phyloP scores from a whole-genome alignment of 2,888 invertebrate species.

The Terebella lapidaria region DNA sequence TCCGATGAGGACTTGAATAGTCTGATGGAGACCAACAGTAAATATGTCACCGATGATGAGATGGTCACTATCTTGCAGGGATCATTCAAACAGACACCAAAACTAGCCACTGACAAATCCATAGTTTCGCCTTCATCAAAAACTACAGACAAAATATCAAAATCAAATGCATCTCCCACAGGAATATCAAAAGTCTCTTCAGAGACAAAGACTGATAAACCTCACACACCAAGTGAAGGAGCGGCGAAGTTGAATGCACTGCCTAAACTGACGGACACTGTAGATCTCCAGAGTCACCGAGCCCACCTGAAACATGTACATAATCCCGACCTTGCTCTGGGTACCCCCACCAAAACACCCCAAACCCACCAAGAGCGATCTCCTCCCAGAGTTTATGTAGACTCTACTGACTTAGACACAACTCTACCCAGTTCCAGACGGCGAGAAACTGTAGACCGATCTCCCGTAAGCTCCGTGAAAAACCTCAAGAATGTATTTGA shows the following conservation, averaged over 20 bases:
- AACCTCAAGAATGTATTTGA: not conserved
- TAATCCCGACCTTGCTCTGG: too few relatives aligned
- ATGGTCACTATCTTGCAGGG: constrained; percentile 2
- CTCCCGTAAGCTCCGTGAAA: not conserved
- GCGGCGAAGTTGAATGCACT: not conserved
- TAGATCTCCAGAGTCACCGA: not conserved
- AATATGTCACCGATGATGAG: constrained; percentile 2
- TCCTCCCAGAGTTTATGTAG: not conserved
- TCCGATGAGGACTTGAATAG: constrained; percentile 7
- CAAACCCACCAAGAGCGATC: not conserved
- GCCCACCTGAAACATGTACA: too few relatives aligned
- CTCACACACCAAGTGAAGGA: not conserved
- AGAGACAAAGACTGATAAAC: not conserved
- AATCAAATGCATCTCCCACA: too few relatives aligned
- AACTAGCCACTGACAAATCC: too few relatives aligned
- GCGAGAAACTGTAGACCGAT: not conserved
- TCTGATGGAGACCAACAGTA: constrained; percentile 7
- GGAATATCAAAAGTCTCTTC: too few relatives aligned
- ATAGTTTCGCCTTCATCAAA: too few relatives aligned
- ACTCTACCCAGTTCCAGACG: not conserved
- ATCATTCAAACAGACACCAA: not conserved
- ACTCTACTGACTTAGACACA: not conserved
- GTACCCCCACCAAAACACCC: too few relatives aligned
- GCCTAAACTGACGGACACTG: not conserved
- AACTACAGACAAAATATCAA: too few relatives aligned